Conservation (phyloP, 2,113 vertebrate species). For the Brachypteracias leptosomus region DNA sequence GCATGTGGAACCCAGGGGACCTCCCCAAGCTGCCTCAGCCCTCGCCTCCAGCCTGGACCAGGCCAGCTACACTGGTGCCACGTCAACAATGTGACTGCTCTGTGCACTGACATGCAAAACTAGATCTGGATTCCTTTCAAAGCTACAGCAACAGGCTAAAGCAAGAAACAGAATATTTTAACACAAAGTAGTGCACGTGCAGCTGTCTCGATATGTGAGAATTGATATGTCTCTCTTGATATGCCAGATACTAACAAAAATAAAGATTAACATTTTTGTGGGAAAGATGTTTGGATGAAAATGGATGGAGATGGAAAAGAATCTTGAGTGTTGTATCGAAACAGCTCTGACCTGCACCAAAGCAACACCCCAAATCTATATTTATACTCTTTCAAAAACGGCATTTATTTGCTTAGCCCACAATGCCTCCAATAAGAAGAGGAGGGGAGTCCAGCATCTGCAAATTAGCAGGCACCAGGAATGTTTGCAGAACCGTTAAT, state of each 20-base stretch:
- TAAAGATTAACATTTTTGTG: background rate
- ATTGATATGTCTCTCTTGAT: too few relatives aligned
- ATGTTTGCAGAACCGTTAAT: conserved; percentile 56
- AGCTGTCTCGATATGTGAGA: background rate
- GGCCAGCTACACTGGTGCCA: background rate
- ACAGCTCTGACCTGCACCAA: background rate
- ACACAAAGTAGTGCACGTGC: background rate
- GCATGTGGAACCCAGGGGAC: background rate
- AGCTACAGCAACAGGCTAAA: background rate
- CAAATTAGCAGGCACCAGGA: background rate
- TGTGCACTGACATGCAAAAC: background rate
- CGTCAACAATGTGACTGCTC: background rate
- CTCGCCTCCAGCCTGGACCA: background rate
- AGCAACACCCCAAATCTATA: background rate
- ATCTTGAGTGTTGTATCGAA: background rate
- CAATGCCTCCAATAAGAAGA: background rate
- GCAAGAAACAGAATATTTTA: background rate
- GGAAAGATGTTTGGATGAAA: background rate
- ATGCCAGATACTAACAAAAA: background rate
- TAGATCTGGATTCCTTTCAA: background rate
- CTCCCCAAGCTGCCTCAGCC: background rate
- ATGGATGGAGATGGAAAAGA: background rate
- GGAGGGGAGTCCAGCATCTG: background rate
- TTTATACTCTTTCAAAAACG: background rate
- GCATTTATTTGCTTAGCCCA: conserved; percentile 7